A percentile compares a stretch with the other conserved stretches of the same genome.
These are phyloP conservation scores for Eucera pruinosa DNA, from an alignment of 2,888 invertebrate species.

Conservation along the genomic window DNA sequence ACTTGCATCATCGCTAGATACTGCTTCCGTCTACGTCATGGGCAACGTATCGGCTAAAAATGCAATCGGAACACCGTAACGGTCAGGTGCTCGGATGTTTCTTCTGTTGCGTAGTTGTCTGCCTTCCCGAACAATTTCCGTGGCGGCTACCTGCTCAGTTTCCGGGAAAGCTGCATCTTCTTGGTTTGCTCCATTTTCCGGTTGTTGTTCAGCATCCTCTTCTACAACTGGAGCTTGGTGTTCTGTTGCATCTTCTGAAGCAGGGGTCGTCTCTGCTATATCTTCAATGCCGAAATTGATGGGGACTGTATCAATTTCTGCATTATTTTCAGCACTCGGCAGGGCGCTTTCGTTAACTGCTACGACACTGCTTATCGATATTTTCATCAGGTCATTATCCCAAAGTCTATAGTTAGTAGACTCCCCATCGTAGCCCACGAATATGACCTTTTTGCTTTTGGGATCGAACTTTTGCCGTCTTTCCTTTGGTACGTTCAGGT, in stretches of 20 bases:
- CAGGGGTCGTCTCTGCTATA: background rate
- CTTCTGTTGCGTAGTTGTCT: no score
- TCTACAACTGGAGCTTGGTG: background rate
- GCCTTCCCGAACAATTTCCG: background rate
- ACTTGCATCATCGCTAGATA: background rate
- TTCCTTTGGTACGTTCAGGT: conserved; percentile 22
- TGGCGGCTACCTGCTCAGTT: background rate
- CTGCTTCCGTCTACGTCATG: conserved; percentile 5
- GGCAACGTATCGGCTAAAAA: background rate
- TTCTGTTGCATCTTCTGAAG: background rate
- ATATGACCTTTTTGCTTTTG: background rate
- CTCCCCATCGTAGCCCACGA: background rate
- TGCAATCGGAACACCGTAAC: no score
- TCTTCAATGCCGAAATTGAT: background rate
- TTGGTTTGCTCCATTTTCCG: background rate
- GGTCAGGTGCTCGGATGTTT: background rate
- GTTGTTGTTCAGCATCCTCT: background rate
- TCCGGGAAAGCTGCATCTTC: background rate
- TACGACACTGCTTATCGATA: no score
- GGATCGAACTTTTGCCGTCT: no score
- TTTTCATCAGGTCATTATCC: background rate
- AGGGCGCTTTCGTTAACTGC: no score
- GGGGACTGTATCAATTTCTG: background rate
- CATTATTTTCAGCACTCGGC: no score
- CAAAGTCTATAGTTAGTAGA: no score